Evolutionary conservation across 1,140 invertebrate genomes (phyloP), one percentile per base, ranked within the genome.

Genomic region (Epicauta chinensis): DNA sequence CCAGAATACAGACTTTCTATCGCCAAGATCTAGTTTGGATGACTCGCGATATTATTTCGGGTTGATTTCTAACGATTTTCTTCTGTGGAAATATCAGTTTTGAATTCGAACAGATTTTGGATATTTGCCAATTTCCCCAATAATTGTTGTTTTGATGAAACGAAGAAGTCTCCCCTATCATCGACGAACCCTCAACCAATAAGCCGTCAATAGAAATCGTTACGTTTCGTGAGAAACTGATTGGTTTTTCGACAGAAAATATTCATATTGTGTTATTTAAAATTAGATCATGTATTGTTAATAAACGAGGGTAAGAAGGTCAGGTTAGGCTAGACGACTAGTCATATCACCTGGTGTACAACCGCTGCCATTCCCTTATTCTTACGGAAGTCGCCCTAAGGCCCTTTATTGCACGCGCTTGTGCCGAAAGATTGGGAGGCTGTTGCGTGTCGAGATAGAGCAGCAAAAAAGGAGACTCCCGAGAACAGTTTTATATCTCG

Each of bases 261-360:
- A 48, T 50, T 39, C 50, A 50, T 53, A 62, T 62, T 62, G 61
- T 23, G 55, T 60, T 60, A 60, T 62, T 62, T 62, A 60, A 60
- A 62, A 62, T 62, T 62, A 62, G 61, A 62, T 62, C 61, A 60
- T 37, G 55, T 51, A 62, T 62, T 62, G 61, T 62, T 55, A 23
- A 31, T 32, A 30, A 15, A 35, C 52, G 34, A 53, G 55, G 58
- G 55, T 46, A 58, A 62, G 55, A 56, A 56, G 54, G 54, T 56
- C 45, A 51, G 47, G 54, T 56, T 36, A 51, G 48, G 54, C 51
- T 51, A 51, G 42, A 35, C 44, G 42, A 56, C 54, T 48, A 43
- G 49, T 51, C 48, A 3, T 52, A 43, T 51, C 54, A 56, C 48
- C 54, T 56, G 54, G 54, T 6, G 14, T 7, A 23, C 23, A 23